Evolutionary conservation across 2,888 invertebrate genomes (phyloP).

Genomic region (Biston stratarius): DNA sequence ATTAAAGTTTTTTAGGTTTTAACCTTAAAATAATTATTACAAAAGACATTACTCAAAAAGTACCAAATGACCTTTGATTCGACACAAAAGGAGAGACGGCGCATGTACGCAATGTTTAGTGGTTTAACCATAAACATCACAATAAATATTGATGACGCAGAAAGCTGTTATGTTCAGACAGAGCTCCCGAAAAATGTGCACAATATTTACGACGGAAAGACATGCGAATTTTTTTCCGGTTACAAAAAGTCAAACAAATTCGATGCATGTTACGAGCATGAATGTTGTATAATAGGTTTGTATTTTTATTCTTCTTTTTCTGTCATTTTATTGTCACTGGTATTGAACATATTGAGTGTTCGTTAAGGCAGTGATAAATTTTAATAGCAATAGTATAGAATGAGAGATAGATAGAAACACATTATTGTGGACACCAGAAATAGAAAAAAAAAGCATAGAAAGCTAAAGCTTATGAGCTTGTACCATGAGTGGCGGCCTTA

Average conservation of each 20-base stretch:
- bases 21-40: neutral
- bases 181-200: slow-evolving; percentile 76
- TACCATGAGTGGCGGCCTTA: no score
- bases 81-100: slow-evolving; percentile 56
- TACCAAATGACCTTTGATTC: slow-evolving; percentile 58
- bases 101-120: slow-evolving; percentile 70
- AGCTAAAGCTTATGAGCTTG: no score
- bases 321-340: neutral
- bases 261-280: slow-evolving; percentile 29
- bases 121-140: slow-evolving; percentile 76
- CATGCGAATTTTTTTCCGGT: slow-evolving; percentile 74
- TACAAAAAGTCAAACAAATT: slow-evolving; percentile 41
- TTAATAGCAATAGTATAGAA: no score
- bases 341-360: neutral
- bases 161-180: slow-evolving; percentile 77
- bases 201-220: slow-evolving; percentile 75
- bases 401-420: no score
- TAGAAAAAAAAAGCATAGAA: no score
- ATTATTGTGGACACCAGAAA: no score
- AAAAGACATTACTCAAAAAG: slow-evolving; percentile 32
- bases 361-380: no score
- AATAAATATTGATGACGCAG: slow-evolving; percentile 82
- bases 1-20: no score
- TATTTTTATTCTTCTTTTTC: slow-evolving; percentile 7
- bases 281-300: slow-evolving; percentile 23